A percentile compares a stretch with the other conserved stretches of the same genome.
phyloP scores from a whole-genome alignment of 2,113 vertebrate species.

The Paracanthobrama guichenoti region DNA sequence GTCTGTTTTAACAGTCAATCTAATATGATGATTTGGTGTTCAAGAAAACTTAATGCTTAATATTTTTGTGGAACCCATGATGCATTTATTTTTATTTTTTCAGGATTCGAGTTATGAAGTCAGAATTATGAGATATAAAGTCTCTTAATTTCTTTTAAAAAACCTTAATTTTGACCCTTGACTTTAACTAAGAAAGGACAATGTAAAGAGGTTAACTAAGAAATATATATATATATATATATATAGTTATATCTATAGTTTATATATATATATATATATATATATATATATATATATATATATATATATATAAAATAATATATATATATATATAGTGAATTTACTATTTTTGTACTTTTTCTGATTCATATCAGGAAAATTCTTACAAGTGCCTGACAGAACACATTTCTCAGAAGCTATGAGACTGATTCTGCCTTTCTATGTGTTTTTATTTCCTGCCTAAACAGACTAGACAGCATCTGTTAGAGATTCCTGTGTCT shows the following conservation, averaged over 20 bases:
- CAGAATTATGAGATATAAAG: background rate
- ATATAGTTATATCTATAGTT: too few species aligned
- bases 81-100: too few species aligned
- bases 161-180: background rate
- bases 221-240: too few species aligned
- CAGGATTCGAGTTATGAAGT: too few species aligned
- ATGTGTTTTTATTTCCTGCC: background rate
- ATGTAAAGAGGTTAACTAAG: too few species aligned
- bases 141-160: too few species aligned
- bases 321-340: too few species aligned
- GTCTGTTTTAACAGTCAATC: background rate
- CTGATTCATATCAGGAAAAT: background rate
- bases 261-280: too few species aligned
- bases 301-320: too few species aligned
- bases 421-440: background rate
- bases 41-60: background rate
- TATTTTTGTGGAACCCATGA: too few species aligned
- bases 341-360: too few species aligned
- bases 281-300: too few species aligned
- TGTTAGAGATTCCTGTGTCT: slow-evolving; percentile 70
- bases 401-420: background rate
- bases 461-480: slow-evolving; percentile 61
- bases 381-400: background rate
- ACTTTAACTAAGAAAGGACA: background rate
- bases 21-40: background rate